These are phyloP conservation scores for Pyrrhia umbra DNA, from an alignment of 2,888 invertebrate species.

Conservation along the genomic window DNA sequence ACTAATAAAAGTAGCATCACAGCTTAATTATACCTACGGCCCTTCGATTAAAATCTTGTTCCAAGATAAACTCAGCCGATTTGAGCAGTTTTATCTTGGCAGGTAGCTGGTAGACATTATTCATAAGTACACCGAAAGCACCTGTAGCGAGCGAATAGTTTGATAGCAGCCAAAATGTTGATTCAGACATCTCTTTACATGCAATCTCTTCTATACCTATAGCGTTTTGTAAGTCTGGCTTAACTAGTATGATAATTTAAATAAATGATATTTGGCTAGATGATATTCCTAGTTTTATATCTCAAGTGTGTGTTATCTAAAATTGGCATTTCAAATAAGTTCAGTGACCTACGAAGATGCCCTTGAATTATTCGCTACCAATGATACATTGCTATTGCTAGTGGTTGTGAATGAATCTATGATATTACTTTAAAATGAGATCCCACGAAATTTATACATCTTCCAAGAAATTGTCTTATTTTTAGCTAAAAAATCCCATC, in stretches of 20 bases:
- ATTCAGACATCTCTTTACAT: conserved; percentile 25
- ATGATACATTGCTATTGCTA: too few species aligned
- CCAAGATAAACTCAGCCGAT: background rate
- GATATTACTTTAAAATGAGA: conserved; percentile 3
- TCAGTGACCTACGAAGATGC: conserved; percentile 39
- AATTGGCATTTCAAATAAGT: conserved; percentile 43
- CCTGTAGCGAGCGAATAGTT: conserved; percentile 19
- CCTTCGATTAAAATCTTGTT: background rate
- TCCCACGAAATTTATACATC: background rate
- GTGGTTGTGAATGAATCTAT: conserved; percentile 3
- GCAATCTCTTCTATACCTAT: background rate
- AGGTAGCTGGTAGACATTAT: conserved; percentile 19
- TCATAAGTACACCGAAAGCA: conserved; percentile 31
- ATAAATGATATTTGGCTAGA: conserved; percentile 5
- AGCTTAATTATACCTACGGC: too few species aligned
- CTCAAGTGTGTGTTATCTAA: conserved; percentile 9
- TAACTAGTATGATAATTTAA: conserved; percentile 10
- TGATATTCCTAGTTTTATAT: conserved; percentile 26
- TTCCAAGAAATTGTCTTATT: background rate
- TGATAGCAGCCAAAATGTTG: conserved; percentile 44
- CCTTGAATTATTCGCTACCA: conserved; percentile 37
- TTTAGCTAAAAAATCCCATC: conserved; percentile 2
- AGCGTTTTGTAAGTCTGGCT: conserved; percentile 26
- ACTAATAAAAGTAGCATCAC: too few species aligned
- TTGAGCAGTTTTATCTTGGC: conserved; percentile 22